These are phyloP conservation scores for Actinernus sp. DNA, from an alignment of 92 coral and sea anemone genomes.

Conservation along the genomic window DNA sequence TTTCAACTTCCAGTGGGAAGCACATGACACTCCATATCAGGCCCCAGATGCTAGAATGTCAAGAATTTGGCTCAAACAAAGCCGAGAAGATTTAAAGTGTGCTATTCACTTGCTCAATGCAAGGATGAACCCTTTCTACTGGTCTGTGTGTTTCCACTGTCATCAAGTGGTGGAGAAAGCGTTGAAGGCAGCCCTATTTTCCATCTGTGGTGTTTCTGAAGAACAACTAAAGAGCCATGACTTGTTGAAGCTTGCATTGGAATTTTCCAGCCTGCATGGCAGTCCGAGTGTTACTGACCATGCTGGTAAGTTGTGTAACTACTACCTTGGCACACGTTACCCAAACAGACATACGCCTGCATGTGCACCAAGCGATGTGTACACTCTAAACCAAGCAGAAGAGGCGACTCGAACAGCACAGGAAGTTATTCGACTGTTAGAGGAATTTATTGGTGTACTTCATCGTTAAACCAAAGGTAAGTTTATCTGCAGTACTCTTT, in stretches of 20 bases:
- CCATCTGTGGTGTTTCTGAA: conserved; percentile 75
- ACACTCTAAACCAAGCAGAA: conserved; percentile 70
- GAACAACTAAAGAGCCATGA: conserved; percentile 82
- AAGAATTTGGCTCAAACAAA: conserved; percentile 77
- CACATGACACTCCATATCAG: conserved; percentile 36
- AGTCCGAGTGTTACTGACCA: conserved; percentile 54
- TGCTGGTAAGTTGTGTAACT: conserved; percentile 64
- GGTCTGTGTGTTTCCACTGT: conserved; percentile 84
- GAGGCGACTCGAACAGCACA: conserved; percentile 67
- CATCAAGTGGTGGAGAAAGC: conserved; percentile 93
- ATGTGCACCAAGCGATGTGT: conserved; percentile 79
- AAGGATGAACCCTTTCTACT: conserved; percentile 46
- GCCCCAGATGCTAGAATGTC: conserved; percentile 45
- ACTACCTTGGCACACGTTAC: conserved; percentile 77
- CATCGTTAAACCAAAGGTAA: too few species aligned
- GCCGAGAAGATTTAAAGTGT: conserved; percentile 77
- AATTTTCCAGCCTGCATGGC: conserved; percentile 60
- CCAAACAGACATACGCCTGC: conserved; percentile 72
- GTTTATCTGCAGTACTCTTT: too few species aligned
- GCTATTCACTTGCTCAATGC: conserved; percentile 62
- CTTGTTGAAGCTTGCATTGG: conserved; percentile 57
- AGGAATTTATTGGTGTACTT: conserved; percentile 50
- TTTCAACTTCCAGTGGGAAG: neutral
- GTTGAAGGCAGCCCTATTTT: conserved; percentile 80
- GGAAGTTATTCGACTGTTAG: conserved; percentile 43